Percentiles rank a stretch among this genome's conserved stretches.
These are phyloP conservation scores for Hermaeophaga mercurialis DNA, from an alignment of 2,888 invertebrate species.

Conservation along the genomic window DNA sequence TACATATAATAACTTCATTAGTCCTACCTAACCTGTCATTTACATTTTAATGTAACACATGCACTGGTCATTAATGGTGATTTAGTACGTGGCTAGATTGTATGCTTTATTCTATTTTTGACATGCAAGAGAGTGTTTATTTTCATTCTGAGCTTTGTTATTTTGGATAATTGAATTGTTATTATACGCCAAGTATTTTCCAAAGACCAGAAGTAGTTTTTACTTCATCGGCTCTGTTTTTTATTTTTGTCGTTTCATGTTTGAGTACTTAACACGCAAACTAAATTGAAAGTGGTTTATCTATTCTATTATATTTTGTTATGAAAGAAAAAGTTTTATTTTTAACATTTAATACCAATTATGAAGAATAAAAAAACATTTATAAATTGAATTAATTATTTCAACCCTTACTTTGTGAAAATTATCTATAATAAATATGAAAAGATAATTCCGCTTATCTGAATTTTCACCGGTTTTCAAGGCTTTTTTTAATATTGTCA, in stretches of 20 bases:
- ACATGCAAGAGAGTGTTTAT: slow-evolving; percentile 35
- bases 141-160: slow-evolving; percentile 32
- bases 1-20: slow-evolving; percentile 37
- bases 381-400: no score
- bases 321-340: no score
- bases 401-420: no score
- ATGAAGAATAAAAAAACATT: no score
- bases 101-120: slow-evolving; percentile 26
- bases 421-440: no score
- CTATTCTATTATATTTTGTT: no score
- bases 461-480: no score
- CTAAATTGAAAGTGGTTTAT: not conserved
- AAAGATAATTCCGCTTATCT: no score
- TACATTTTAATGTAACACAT: slow-evolving; percentile 37
- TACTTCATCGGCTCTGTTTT: slow-evolving; percentile 23
- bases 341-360: no score
- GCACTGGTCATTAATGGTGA: slow-evolving; percentile 30
- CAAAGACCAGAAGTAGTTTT: slow-evolving; percentile 30
- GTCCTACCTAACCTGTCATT: slow-evolving; percentile 32
- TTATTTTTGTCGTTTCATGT: slow-evolving; percentile 22
- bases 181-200: slow-evolving; percentile 35
- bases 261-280: slow-evolving; percentile 33
- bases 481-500: no score
- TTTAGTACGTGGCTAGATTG: slow-evolving; percentile 26
- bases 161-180: slow-evolving; percentile 43